Evolutionary conservation across 2,113 vertebrate genomes (phyloP).

Genomic region (Tenrec ecaudatus): DNA sequence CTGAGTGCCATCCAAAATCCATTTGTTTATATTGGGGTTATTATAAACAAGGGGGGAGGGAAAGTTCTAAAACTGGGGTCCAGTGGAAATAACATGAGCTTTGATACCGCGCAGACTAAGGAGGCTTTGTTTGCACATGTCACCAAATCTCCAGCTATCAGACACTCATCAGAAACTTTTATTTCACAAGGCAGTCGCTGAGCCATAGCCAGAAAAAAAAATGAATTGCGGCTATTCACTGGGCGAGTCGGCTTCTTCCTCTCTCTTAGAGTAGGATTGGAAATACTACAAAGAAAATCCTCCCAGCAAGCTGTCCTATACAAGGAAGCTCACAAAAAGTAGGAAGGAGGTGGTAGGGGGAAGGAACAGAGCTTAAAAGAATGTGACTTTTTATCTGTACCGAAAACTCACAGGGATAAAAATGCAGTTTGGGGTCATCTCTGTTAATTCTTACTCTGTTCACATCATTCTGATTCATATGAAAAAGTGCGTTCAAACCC

Average conservation of each 20-base stretch:
- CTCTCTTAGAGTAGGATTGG: constrained; percentile 45
- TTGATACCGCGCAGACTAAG: constrained; percentile 44
- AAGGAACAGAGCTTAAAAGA: constrained; percentile 22
- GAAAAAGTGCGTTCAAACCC: constrained; percentile 49
- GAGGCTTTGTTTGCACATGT: constrained; percentile 5
- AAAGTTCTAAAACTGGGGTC: not conserved
- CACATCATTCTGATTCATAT: constrained; percentile 18
- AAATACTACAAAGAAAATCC: constrained; percentile 62
- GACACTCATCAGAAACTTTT: not conserved
- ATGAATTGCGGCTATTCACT: not conserved
- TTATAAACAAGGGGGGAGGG: constrained; percentile 17
- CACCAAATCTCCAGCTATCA: constrained; percentile 32
- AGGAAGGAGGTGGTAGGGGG: not conserved
- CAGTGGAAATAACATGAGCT: constrained; percentile 16
- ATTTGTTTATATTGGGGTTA: constrained; percentile 20
- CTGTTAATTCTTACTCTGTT: not conserved
- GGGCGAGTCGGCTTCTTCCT: not conserved
- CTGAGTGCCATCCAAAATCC: not conserved
- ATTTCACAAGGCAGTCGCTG: constrained; percentile 26
- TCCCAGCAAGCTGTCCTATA: constrained; percentile 32
- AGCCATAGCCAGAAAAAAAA: constrained; percentile 23
- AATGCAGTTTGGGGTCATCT: constrained; percentile 12
- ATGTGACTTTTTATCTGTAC: constrained; percentile 32
- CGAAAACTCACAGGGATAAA: constrained; percentile 1
- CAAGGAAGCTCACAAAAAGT: constrained; percentile 48